Conservation (phyloP, 2,888 invertebrate species). For the Sarcophaga carnaria region DNA sequence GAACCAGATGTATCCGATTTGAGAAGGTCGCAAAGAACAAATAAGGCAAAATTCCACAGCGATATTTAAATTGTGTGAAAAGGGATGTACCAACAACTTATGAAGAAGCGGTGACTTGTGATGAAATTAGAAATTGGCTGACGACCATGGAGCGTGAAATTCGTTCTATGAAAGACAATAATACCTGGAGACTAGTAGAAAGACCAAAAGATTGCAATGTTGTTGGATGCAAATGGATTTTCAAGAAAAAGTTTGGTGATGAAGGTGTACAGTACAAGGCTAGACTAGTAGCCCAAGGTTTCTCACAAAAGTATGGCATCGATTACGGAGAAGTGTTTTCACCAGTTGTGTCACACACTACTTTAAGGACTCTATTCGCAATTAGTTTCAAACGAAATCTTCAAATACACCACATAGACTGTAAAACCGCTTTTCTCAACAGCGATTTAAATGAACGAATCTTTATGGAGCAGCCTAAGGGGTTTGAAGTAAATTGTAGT, state of each 20-base stretch:
- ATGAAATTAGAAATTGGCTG: no score
- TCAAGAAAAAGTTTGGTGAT: slow-evolving; percentile 10
- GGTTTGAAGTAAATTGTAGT: neutral
- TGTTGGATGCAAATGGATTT: slow-evolving; percentile 20
- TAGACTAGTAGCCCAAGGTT: slow-evolving; percentile 27
- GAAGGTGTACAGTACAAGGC: slow-evolving; percentile 23
- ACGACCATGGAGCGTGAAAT: neutral
- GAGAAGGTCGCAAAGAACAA: neutral
- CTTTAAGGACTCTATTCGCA: slow-evolving; percentile 8
- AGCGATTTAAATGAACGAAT: neutral
- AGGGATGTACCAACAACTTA: neutral
- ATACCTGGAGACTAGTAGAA: slow-evolving; percentile 26
- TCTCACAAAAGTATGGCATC: slow-evolving; percentile 20
- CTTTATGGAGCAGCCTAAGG: neutral
- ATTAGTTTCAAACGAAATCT: slow-evolving; percentile 5
- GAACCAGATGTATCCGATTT: neutral
- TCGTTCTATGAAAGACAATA: neutral
- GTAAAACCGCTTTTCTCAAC: neutral
- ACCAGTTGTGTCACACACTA: slow-evolving; percentile 28
- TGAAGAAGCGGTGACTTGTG: neutral
- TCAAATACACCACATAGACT: neutral
- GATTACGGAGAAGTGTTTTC: slow-evolving; percentile 30
- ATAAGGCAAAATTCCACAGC: neutral
- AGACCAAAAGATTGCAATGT: neutral
- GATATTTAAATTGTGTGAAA: neutral